These are phyloP conservation scores for Seira ritae DNA, from an alignment of 2,888 invertebrate species.

Conservation along the genomic window DNA sequence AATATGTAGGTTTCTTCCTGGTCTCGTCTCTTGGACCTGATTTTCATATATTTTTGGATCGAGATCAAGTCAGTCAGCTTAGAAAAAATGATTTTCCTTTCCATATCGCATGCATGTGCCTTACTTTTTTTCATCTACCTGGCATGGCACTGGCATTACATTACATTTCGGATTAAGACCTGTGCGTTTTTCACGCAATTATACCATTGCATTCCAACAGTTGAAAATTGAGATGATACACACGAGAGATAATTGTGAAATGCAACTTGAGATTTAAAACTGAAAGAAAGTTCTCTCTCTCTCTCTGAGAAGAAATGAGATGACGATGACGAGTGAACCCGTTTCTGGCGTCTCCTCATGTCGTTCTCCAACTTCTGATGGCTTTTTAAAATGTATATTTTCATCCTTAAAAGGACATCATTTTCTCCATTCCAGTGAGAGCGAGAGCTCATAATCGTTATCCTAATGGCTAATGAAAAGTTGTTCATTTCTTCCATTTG, in stretches of 20 bases:
- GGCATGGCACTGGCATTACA: background rate
- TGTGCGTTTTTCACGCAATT: background rate
- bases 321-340: constrained; percentile 36
- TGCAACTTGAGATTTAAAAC: background rate
- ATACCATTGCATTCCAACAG: constrained; percentile 45
- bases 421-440: constrained; percentile 51
- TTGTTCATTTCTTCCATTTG: constrained; percentile 25
- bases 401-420: constrained; percentile 59
- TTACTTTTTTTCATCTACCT: background rate
- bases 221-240: constrained; percentile 29
- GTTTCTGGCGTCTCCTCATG: constrained; percentile 7
- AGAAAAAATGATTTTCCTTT: background rate
- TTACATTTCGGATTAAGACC: constrained; percentile 1
- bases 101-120: background rate
- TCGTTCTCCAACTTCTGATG: constrained; percentile 31
- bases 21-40: background rate
- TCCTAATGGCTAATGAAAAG: constrained; percentile 35
- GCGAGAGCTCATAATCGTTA: background rate
- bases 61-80: constrained; percentile 39
- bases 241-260: background rate
- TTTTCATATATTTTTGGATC: constrained; percentile 42
- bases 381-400: constrained; percentile 33
- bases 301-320: too few relatives aligned
- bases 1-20: constrained; percentile 29
- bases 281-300: background rate